Conservation (phyloP, 2,797 vertebrate species). For the Dallia pectoralis region DNA sequence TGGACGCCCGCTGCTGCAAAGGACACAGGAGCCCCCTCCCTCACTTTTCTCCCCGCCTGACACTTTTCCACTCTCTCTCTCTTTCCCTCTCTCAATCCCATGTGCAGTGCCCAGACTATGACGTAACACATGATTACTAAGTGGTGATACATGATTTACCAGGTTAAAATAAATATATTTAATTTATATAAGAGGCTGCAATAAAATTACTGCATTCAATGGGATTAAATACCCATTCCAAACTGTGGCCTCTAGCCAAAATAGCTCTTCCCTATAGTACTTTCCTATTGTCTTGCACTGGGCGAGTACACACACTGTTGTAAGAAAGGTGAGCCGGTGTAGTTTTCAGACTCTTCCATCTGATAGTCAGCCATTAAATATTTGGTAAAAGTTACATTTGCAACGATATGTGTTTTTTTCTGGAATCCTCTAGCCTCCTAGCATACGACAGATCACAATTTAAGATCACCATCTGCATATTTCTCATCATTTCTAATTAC, state of each 20-base stretch:
- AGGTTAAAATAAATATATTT: background rate
- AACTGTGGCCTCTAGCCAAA: background rate
- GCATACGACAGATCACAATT: conserved; percentile 19
- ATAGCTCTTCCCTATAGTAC: background rate
- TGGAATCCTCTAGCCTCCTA: conserved; percentile 38
- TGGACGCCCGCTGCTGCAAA: conserved; percentile 56
- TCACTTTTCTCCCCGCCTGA: conserved; percentile 5
- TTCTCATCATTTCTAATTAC: too few species aligned
- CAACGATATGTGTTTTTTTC: conserved; percentile 50
- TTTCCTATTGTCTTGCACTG: background rate
- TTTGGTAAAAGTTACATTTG: conserved; percentile 10
- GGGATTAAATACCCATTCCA: background rate
- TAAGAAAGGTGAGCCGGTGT: background rate
- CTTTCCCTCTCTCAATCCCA: conserved; percentile 21
- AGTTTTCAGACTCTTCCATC: conserved; percentile 15
- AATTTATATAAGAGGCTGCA: background rate
- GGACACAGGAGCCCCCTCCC: conserved; percentile 43
- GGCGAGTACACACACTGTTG: background rate
- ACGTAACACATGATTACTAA: conserved; percentile 58
- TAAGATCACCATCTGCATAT: too few species aligned
- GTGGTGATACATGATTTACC: conserved; percentile 23
- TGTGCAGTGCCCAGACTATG: conserved; percentile 49
- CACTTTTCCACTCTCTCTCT: background rate
- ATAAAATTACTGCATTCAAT: background rate
- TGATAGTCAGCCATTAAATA: conserved; percentile 19